Evolutionary conservation across 1,140 invertebrate genomes (phyloP).

Genomic region (Tetramorium alpestre): DNA sequence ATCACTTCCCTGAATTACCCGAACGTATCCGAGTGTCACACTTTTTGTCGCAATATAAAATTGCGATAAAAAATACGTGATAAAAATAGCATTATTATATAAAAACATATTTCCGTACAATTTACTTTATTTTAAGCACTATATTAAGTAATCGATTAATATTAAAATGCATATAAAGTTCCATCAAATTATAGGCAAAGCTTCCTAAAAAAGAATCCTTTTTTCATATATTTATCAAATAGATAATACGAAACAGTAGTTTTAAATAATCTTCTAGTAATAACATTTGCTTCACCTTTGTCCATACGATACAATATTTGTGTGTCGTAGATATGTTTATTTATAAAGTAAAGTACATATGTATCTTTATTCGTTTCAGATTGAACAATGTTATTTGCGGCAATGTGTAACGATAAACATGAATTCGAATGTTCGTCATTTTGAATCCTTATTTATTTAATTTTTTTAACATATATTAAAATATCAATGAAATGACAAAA

Average conservation of each 20-base stretch:
- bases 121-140: neutral
- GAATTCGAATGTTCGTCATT: neutral
- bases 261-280: neutral
- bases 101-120: neutral
- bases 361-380: neutral
- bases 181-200: neutral
- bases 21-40: neutral
- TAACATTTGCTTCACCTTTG: constrained; percentile 1
- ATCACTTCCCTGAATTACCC: neutral
- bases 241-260: neutral
- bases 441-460: neutral
- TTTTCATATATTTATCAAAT: neutral
- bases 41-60: neutral
- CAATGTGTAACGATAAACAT: neutral
- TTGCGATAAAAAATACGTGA: neutral
- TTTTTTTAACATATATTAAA: neutral
- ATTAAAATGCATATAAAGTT: neutral
- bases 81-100: neutral
- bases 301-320: neutral
- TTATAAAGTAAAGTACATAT: neutral
- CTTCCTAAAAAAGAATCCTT: neutral
- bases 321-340: neutral
- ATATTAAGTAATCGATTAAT: neutral
- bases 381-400: neutral
- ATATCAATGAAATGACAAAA: neutral